Percentiles rank a stretch among this genome's conserved stretches.
Evolutionary conservation across 2,797 vertebrate genomes (phyloP).

Genomic region (Sparus aurata): DNA sequence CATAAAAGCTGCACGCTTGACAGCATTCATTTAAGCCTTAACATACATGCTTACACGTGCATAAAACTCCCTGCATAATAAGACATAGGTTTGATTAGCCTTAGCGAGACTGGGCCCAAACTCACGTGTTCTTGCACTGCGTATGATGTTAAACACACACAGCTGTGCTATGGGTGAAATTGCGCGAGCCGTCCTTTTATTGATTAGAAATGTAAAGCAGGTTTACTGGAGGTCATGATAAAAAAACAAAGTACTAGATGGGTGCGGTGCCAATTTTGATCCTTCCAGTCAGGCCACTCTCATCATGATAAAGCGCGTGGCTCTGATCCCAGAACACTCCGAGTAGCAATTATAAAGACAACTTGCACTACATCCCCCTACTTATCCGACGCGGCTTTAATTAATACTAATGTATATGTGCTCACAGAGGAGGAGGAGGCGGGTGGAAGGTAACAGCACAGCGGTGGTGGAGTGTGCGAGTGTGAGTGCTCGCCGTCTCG

Average conservation of each 20-base stretch:
- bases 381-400: slow-evolving; percentile 46
- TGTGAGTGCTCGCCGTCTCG: background rate
- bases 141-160: background rate
- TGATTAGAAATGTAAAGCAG: slow-evolving; percentile 49
- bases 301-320: slow-evolving; percentile 61
- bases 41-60: slow-evolving; percentile 24
- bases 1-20: slow-evolving; percentile 26
- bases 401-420: slow-evolving; percentile 55
- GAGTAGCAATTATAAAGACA: slow-evolving; percentile 63
- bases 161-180: slow-evolving; percentile 10
- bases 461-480: background rate
- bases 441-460: slow-evolving; percentile 7
- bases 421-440: slow-evolving; percentile 28
- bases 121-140: background rate
- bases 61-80: no score
- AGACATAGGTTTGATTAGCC: background rate
- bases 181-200: background rate
- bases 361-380: slow-evolving; percentile 43
- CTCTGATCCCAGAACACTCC: slow-evolving; percentile 60
- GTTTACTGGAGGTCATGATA: slow-evolving; percentile 47
- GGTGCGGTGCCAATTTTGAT: slow-evolving; percentile 53
- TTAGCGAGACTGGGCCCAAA: background rate
- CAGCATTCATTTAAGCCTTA: slow-evolving; percentile 15
- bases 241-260: slow-evolving; percentile 64
- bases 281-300: slow-evolving; percentile 59